These are phyloP conservation scores for Xenopus borealis DNA, from an alignment of 2,113 vertebrate species.

Conservation along the genomic window DNA sequence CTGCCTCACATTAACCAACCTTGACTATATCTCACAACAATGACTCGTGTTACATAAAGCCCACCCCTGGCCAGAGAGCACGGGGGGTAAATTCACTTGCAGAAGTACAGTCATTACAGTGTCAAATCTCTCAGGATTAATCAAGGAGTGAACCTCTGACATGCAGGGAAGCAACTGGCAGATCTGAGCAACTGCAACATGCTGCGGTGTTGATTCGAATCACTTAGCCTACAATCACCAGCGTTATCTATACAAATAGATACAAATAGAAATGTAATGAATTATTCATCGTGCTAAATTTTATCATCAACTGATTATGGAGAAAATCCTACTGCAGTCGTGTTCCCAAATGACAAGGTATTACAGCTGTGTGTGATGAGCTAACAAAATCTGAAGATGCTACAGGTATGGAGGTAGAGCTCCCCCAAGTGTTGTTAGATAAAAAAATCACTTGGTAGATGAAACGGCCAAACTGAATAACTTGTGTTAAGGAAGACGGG, in stretches of 20 bases:
- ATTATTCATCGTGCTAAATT: constrained; percentile 40
- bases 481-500: too few species aligned
- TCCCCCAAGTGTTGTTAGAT: constrained; percentile 13
- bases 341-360: not conserved
- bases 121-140: too few species aligned
- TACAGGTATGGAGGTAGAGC: not conserved
- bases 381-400: not conserved
- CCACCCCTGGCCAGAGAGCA: too few species aligned
- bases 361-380: not conserved
- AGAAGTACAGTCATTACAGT: too few species aligned
- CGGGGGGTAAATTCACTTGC: too few species aligned
- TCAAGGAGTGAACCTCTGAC: too few species aligned
- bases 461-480: too few species aligned
- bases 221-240: constrained; percentile 25
- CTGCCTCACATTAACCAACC: too few species aligned
- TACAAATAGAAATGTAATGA: constrained; percentile 22
- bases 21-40: too few species aligned
- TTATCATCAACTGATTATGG: constrained; percentile 33
- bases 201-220: not conserved
- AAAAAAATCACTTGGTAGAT: not conserved
- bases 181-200: too few species aligned
- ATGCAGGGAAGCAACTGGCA: too few species aligned
- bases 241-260: constrained; percentile 27
- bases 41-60: too few species aligned
- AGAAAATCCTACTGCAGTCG: constrained; percentile 16